phyloP scores from a whole-genome alignment of 1,140 invertebrate genomes.

The Aphaenogaster ashmeadi region DNA sequence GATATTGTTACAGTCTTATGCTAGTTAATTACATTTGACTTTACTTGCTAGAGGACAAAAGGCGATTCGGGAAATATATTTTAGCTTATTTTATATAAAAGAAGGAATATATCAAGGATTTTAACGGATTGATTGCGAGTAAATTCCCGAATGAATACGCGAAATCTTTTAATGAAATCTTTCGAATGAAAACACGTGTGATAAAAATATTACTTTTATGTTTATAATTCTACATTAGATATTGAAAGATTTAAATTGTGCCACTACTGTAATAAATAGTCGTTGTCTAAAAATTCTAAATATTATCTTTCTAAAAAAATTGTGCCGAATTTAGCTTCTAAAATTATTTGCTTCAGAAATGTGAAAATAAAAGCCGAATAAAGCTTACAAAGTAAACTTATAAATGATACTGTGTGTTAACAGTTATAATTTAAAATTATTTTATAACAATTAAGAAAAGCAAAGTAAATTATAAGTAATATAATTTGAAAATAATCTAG shows the following conservation, averaged over 20 bases:
- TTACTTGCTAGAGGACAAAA: not conserved
- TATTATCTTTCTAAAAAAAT: not conserved
- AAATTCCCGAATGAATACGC: not conserved
- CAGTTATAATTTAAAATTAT: no score
- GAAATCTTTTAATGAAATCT: not conserved
- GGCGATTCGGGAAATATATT: not conserved
- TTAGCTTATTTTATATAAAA: not conserved
- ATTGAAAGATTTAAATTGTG: not conserved
- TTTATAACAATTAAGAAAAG: not conserved
- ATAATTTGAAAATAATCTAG: not conserved
- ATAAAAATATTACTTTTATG: slow-evolving; percentile 1
- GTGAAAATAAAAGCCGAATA: no score
- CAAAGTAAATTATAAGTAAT: not conserved
- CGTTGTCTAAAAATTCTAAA: not conserved
- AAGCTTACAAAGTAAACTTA: not conserved
- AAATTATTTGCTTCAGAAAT: no score
- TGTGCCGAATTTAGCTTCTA: not conserved
- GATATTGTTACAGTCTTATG: not conserved
- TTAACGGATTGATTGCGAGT: not conserved
- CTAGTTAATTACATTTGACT: slow-evolving; percentile 4
- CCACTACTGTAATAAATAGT: not conserved
- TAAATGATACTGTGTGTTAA: no score
- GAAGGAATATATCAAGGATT: not conserved
- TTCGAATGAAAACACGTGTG: not conserved
- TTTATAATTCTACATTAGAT: slow-evolving; percentile 1